phyloP scores from a whole-genome alignment of 2,113 vertebrate genomes.

The Caloenas nicobarica region DNA sequence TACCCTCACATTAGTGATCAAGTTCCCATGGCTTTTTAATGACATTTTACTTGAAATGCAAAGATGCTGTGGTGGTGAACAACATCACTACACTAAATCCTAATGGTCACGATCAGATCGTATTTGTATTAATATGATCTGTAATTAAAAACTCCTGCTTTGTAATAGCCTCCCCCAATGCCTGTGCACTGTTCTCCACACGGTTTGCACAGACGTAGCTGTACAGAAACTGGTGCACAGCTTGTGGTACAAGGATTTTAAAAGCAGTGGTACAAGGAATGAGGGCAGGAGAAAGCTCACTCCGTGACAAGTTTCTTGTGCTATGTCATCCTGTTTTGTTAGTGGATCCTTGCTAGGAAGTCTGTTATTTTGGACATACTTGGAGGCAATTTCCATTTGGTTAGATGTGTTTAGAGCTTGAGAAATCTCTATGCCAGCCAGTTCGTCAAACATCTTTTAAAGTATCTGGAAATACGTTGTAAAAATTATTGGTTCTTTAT shows the following conservation, averaged over 20 bases:
- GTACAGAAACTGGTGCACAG: background rate
- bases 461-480: background rate
- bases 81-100: background rate
- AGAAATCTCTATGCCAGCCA: background rate
- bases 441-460: background rate
- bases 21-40: slow-evolving; percentile 39
- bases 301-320: background rate
- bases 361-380: background rate
- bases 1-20: background rate
- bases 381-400: background rate
- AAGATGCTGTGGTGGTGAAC: background rate
- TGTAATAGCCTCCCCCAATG: background rate
- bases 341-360: background rate
- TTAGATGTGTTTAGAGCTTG: background rate
- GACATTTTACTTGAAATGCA: background rate
- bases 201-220: background rate
- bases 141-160: slow-evolving; percentile 26
- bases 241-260: background rate
- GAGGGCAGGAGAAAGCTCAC: background rate
- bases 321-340: background rate
- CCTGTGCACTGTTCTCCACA: background rate
- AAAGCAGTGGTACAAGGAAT: background rate
- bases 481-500: background rate
- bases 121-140: background rate
- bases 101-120: background rate